Evolutionary conservation across 2,113 vertebrate genomes (phyloP).

Genomic region (Laticauda laticaudata): DNA sequence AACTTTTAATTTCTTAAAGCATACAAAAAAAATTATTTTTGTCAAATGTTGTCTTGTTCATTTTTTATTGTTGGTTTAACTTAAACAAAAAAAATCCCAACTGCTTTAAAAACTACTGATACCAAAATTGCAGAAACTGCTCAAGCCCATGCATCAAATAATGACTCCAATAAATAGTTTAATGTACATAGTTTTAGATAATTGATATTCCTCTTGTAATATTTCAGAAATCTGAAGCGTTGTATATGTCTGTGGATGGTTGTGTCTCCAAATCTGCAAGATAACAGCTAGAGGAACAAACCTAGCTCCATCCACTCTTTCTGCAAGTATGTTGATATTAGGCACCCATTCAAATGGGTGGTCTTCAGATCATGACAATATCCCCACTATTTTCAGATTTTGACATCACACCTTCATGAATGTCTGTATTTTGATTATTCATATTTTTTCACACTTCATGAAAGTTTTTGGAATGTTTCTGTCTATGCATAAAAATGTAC

Average conservation of each 20-base stretch:
- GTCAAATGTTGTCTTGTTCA: background rate
- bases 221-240: background rate
- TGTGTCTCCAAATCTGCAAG: background rate
- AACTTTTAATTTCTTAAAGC: background rate
- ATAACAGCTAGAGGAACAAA: background rate
- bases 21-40: background rate
- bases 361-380: background rate
- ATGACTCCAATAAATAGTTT: background rate
- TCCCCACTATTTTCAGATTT: background rate
- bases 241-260: background rate
- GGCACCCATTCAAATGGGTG: background rate
- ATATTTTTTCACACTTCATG: background rate
- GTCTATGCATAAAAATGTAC: background rate
- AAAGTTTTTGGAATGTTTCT: background rate
- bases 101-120: background rate
- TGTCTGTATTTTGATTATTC: background rate
- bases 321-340: background rate
- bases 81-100: background rate
- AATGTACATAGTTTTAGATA: background rate
- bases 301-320: background rate
- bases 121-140: background rate
- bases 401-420: background rate
- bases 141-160: background rate
- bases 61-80: background rate
- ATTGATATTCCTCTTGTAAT: background rate